A percentile compares a stretch with the other conserved stretches of the same genome.
Evolutionary conservation across 1,140 invertebrate species (phyloP).

Genomic region (Temnothorax curvispinosus): DNA sequence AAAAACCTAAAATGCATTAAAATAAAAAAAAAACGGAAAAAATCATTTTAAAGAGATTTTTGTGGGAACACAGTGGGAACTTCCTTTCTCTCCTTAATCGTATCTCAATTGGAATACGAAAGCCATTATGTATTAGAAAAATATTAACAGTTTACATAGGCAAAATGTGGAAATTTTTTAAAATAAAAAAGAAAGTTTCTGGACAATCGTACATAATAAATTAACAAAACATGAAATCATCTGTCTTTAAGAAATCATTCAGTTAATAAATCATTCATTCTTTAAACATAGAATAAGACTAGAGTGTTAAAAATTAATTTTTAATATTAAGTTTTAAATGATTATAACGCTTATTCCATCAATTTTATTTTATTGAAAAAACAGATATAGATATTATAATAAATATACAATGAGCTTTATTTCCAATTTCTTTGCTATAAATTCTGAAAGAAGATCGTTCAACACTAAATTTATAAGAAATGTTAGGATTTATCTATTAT

Average conservation of each 20-base stretch:
- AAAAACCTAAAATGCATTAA: slow-evolving; percentile 3
- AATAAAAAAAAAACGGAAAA: background rate
- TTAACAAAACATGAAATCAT: background rate
- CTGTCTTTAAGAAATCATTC: background rate
- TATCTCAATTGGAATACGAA: background rate
- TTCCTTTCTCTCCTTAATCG: background rate
- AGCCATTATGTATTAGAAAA: background rate
- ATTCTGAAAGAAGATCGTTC: background rate
- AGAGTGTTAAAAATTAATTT: background rate
- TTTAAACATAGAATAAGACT: background rate
- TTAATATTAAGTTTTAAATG: background rate
- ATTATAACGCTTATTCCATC: background rate
- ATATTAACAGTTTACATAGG: background rate
- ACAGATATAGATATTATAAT: background rate
- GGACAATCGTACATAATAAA: background rate
- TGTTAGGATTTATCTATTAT: slow-evolving; percentile 1
- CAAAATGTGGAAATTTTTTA: background rate
- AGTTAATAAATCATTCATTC: background rate
- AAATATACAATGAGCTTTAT: background rate
- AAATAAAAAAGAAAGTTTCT: background rate
- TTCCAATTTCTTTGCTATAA: background rate
- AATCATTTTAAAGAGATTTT: background rate
- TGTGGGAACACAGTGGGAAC: background rate
- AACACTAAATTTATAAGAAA: background rate
- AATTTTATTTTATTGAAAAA: background rate